A percentile compares a stretch with the other conserved stretches of the same genome.
Evolutionary conservation across 2,113 vertebrate species (phyloP).

Genomic region (Acinonyx jubatus): DNA sequence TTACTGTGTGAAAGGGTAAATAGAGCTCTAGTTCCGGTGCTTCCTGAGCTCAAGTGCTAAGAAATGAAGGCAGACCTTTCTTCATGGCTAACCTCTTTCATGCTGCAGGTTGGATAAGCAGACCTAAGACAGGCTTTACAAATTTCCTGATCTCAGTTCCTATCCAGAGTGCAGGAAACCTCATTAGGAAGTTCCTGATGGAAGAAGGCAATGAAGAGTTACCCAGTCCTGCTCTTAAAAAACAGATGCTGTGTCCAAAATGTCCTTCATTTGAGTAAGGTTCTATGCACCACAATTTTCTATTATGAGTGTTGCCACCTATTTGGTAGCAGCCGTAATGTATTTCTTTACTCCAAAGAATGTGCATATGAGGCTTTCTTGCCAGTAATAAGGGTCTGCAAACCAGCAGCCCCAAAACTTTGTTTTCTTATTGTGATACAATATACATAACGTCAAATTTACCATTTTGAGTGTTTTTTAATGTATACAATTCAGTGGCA

Average conservation of each 20-base stretch:
- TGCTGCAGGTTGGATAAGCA: not conserved
- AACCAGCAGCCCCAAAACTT: not conserved
- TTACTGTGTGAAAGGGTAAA: not conserved
- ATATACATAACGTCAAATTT: not conserved
- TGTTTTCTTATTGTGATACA: conserved; percentile 8
- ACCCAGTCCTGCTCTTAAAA: not conserved
- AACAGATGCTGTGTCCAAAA: not conserved
- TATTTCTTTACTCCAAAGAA: not conserved
- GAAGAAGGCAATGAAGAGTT: not conserved
- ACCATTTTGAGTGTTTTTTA: not conserved
- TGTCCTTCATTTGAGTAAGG: not conserved
- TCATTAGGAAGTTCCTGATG: not conserved
- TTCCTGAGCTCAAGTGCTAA: not conserved
- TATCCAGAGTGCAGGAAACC: not conserved
- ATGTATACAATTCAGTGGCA: not conserved
- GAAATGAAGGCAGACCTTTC: not conserved
- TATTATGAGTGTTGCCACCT: not conserved
- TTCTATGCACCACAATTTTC: not conserved
- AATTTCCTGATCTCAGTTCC: not conserved
- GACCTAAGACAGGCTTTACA: not conserved
- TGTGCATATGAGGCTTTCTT: not conserved
- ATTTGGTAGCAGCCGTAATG: not conserved
- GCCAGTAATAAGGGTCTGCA: not conserved
- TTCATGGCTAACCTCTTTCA: not conserved
- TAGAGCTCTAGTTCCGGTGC: not conserved